Conservation (phyloP, 2,113 vertebrate genomes). For the Ceyx margarethae region DNA sequence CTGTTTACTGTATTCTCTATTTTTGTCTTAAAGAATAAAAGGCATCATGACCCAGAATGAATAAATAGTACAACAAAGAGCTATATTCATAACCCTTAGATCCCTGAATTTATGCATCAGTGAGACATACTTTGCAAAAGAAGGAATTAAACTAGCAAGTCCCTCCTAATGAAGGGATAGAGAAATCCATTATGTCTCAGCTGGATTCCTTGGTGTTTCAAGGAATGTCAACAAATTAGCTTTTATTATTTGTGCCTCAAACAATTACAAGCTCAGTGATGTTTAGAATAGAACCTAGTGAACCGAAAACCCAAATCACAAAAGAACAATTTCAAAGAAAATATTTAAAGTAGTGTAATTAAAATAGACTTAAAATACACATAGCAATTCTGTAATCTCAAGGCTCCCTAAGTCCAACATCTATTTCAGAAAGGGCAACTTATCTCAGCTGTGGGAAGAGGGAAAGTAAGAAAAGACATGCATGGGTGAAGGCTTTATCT, state of each 20-base stretch:
- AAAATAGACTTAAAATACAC: constrained; percentile 20
- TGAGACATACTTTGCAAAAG: constrained; percentile 13
- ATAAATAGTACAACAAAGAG: constrained; percentile 18
- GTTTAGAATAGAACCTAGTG: constrained; percentile 15
- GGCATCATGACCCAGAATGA: not conserved
- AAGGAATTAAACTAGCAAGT: constrained; percentile 36
- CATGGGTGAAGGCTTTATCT: not conserved
- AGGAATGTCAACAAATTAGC: constrained; percentile 32
- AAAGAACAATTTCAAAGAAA: constrained; percentile 1
- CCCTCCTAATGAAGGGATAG: constrained; percentile 6
- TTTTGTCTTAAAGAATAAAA: constrained; percentile 14
- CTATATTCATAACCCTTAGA: constrained; percentile 32
- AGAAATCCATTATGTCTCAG: constrained; percentile 20
- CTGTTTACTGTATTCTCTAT: not conserved
- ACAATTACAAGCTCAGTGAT: constrained; percentile 21
- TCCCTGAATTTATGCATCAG: not conserved
- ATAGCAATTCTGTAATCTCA: not conserved
- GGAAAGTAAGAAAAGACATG: not conserved
- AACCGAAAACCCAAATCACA: constrained; percentile 2
- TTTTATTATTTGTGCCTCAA: constrained; percentile 45
- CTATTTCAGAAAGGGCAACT: not conserved
- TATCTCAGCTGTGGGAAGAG: not conserved
- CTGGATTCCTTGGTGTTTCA: constrained; percentile 42
- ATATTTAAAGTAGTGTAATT: constrained; percentile 1
- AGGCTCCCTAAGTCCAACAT: not conserved